Base-by-base conservation (phyloP, 2,113 vertebrate species). In the Opisthocomus hoazin region DNA sequence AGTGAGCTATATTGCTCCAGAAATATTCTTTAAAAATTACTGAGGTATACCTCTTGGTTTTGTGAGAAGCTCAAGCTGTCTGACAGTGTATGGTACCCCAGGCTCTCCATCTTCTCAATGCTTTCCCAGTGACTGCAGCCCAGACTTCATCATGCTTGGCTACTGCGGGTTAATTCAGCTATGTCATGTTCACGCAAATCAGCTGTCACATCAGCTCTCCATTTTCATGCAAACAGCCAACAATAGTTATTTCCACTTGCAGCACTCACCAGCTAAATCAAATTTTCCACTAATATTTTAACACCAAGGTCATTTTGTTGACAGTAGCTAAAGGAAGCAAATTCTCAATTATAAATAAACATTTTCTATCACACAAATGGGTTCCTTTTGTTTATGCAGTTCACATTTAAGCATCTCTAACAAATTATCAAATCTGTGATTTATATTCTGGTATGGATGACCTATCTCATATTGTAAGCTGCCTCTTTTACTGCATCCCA, bases 191-290 rank as follows among this genome's bases (percentile, higher is more conserved):
- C 80, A 89, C 1, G 80, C 53, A 69, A 90, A 90, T 87, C 83
- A 91, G 27, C 73, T 94, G 83, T 95, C 95, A 73, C 65, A 96
- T 93, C 80, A 81, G 77, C 80, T 82, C 51, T 91, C 39, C 69
- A 14, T 87, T 90, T 91, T 73, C 53, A 54, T 27, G 50, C 53
- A 73, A 84, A 80, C 53, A 80, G 84, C 63, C 93, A 93, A 58
- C 54, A 95, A 32, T 15, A 77, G 71, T 91, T 94, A 80, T 93
- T 97, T 96, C 78, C 75, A 94, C 61, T 80, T 77, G 75, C 84
- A 94, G 66, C 20, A 16, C 54, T 86, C 75, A 86, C 16, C 27
- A 80, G 51, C 29, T 88, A 84, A 88, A 89, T 77, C 58, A 92
- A 88, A 84, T 88, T 94, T 96, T 86, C 82, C 2, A 0, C 1